Evolutionary conservation across 2,888 invertebrate species (phyloP).

Genomic region (Diplolepis rosae): DNA sequence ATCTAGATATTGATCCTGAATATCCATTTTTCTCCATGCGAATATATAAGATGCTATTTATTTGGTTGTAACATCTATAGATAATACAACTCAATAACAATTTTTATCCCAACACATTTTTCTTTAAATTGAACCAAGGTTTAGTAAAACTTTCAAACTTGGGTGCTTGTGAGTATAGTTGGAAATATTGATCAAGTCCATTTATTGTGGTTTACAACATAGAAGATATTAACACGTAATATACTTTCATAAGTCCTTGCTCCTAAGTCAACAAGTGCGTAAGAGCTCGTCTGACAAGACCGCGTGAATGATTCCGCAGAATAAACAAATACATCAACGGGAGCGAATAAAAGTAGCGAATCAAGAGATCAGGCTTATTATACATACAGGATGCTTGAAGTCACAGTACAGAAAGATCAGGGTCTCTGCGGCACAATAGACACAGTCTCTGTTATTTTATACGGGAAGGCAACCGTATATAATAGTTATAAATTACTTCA

Average conservation of each 20-base stretch:
- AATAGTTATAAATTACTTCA: slow-evolving; percentile 60
- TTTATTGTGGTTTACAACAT: too few species aligned
- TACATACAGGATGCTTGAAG: slow-evolving; percentile 36
- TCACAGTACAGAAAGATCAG: slow-evolving; percentile 30
- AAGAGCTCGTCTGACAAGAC: background rate
- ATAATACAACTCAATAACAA: too few species aligned
- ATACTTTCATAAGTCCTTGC: background rate
- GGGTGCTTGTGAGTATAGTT: too few species aligned
- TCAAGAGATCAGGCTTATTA: slow-evolving; percentile 62
- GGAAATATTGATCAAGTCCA: too few species aligned
- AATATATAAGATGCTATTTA: too few species aligned
- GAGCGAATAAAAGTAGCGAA: slow-evolving; percentile 54
- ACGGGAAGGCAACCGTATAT: slow-evolving; percentile 62
- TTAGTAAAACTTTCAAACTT: too few species aligned
- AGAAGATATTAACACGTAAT: background rate
- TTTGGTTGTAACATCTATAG: too few species aligned
- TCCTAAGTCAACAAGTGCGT: background rate
- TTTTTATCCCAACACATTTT: too few species aligned
- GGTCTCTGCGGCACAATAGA: slow-evolving; percentile 50
- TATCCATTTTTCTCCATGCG: too few species aligned
- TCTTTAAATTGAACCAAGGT: too few species aligned
- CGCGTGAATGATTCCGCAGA: slow-evolving; percentile 9
- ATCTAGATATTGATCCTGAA: too few species aligned
- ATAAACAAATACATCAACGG: slow-evolving; percentile 43
- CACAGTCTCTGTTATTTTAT: slow-evolving; percentile 48